These are phyloP conservation scores for Ametastegia equiseti DNA, from an alignment of 2,888 invertebrate genomes.

Conservation along the genomic window DNA sequence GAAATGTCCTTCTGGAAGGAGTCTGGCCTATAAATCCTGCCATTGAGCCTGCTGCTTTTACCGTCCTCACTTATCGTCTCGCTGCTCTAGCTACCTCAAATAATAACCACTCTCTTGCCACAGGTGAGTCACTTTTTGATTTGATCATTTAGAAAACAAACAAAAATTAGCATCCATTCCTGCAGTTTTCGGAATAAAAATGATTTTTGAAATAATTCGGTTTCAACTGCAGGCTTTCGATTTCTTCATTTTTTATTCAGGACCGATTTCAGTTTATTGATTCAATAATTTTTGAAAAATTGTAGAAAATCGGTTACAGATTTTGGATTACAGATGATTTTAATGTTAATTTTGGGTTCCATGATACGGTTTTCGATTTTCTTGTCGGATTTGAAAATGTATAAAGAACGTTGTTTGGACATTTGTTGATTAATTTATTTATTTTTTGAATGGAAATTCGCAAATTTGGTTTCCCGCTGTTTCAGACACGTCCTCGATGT, in stretches of 20 bases:
- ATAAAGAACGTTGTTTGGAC: no score
- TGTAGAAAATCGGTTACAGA: no score
- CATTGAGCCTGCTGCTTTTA: slow-evolving; percentile 79
- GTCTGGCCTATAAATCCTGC: slow-evolving; percentile 84
- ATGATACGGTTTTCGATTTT: no score
- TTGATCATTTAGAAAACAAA: background rate
- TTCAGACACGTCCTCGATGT: slow-evolving; percentile 63
- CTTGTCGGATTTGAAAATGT: no score
- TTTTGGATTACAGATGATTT: no score
- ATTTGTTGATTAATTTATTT: no score
- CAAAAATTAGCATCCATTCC: no score
- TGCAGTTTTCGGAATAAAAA: background rate
- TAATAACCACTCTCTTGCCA: slow-evolving; percentile 69
- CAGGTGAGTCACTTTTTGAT: slow-evolving; percentile 58
- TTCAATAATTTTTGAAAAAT: no score
- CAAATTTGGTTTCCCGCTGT: slow-evolving; percentile 68
- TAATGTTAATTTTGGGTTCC: no score
- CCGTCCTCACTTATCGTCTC: slow-evolving; percentile 79
- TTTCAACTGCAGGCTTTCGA: no score
- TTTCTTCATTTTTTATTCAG: background rate
- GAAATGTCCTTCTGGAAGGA: slow-evolving; percentile 82
- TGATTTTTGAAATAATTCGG: background rate
- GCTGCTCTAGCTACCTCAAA: slow-evolving; percentile 70
- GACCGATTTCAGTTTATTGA: no score
- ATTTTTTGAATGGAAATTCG: slow-evolving; percentile 67